A percentile compares a stretch with the other conserved stretches of the same genome.
phyloP scores from a whole-genome alignment of 2,113 vertebrate species.

The Eurystomus gularis region DNA sequence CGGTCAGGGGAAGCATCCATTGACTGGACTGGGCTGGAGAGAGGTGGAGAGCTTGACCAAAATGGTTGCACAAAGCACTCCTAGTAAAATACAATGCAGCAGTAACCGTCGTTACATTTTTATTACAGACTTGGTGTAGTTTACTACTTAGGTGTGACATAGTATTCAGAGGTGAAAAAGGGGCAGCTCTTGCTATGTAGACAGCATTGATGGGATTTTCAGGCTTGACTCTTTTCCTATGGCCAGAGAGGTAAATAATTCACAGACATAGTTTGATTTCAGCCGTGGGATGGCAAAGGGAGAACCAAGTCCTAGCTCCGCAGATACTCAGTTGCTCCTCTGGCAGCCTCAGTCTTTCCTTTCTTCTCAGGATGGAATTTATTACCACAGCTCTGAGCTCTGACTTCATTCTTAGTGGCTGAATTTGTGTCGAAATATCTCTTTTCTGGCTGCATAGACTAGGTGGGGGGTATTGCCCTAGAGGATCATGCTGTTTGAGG shows the following conservation, averaged over 20 bases:
- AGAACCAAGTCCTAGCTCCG: constrained; percentile 57
- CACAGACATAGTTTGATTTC: constrained; percentile 33
- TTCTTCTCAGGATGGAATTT: constrained; percentile 57
- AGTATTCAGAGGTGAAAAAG: not conserved
- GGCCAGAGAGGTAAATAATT: constrained; percentile 7
- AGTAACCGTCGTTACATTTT: not conserved
- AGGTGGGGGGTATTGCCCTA: constrained; percentile 23
- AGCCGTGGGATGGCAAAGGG: constrained; percentile 30
- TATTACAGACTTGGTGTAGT: not conserved
- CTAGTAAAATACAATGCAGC: not conserved
- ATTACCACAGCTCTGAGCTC: constrained; percentile 58
- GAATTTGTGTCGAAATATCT: constrained; percentile 43
- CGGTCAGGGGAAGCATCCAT: not conserved
- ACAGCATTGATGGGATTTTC: not conserved
- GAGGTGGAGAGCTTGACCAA: not conserved
- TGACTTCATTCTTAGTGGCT: constrained; percentile 64
- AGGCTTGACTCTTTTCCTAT: not conserved
- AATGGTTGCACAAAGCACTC: not conserved
- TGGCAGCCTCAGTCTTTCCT: constrained; percentile 1
- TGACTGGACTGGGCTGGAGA: not conserved
- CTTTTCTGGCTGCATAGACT: constrained; percentile 42
- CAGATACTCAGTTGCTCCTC: constrained; percentile 40
- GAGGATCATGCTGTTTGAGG: constrained; percentile 44
- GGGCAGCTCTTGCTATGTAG: not conserved
- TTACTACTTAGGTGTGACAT: not conserved